These are phyloP conservation scores for Perca flavescens DNA, from an alignment of 2,113 vertebrate genomes.

Conservation along the genomic window DNA sequence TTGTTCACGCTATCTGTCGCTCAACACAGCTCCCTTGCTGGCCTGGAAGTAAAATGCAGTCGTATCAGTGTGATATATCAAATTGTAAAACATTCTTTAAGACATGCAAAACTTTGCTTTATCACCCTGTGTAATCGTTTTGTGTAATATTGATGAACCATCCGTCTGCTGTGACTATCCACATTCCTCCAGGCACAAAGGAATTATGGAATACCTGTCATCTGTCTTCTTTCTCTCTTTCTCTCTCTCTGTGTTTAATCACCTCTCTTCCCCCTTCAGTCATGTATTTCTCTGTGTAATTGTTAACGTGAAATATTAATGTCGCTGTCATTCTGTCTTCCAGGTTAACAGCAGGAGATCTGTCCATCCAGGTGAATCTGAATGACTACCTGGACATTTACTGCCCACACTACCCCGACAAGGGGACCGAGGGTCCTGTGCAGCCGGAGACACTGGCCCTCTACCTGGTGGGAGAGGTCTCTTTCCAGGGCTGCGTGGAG, in stretches of 20 bases:
- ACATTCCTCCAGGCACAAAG: slow-evolving; percentile 49
- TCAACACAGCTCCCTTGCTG: not conserved
- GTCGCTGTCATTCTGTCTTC: slow-evolving; percentile 25
- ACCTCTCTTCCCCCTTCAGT: slow-evolving; percentile 17
- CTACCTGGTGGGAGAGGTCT: slow-evolving; percentile 91
- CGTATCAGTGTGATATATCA: slow-evolving; percentile 21
- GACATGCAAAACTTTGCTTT: slow-evolving; percentile 36
- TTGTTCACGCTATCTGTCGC: slow-evolving; percentile 33
- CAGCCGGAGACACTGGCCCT: slow-evolving; percentile 91
- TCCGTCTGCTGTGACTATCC: slow-evolving; percentile 32
- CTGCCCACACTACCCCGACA: slow-evolving; percentile 90
- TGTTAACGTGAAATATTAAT: slow-evolving; percentile 53
- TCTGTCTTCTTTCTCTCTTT: slow-evolving; percentile 33
- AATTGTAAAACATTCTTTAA: slow-evolving; percentile 36
- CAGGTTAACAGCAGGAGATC: slow-evolving; percentile 92
- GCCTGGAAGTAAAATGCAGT: slow-evolving; percentile 22
- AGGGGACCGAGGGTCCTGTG: slow-evolving; percentile 40
- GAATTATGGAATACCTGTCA: slow-evolving; percentile 44
- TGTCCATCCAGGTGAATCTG: slow-evolving; percentile 93
- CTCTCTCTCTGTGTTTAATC: slow-evolving; percentile 39
- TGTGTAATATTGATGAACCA: slow-evolving; percentile 58
- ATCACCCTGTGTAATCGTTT: slow-evolving; percentile 33
- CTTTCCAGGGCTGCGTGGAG: slow-evolving; percentile 92
- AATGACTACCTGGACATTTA: slow-evolving; percentile 98
- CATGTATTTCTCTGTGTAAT: slow-evolving; percentile 28